Conservation (phyloP, 2,888 invertebrate species). For the Scaptodrosophila latifasciaeformis region DNA sequence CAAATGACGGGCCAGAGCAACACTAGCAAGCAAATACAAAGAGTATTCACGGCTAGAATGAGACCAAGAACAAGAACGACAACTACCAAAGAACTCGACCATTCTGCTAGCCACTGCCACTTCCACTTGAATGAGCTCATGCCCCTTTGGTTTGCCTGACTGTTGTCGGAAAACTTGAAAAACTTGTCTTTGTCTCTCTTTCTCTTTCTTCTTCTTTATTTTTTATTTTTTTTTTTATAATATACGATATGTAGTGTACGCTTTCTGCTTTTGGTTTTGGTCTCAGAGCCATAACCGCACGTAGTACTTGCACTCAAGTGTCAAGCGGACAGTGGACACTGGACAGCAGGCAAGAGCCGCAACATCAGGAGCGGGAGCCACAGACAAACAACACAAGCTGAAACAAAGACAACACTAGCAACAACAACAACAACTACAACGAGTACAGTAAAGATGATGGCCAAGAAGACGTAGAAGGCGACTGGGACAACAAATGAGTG, state of each 20-base stretch:
- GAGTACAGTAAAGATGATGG: no score
- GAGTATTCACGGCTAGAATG: no score
- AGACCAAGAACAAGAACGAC: neutral
- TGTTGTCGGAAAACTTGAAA: slow-evolving; percentile 64
- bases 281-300: slow-evolving; percentile 40
- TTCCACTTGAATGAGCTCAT: slow-evolving; percentile 65
- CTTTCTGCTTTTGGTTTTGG: neutral
- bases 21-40: no score
- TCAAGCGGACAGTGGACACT: slow-evolving; percentile 5
- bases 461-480: slow-evolving; percentile 31
- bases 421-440: slow-evolving; percentile 39
- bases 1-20: slow-evolving; percentile 52
- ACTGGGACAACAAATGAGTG: slow-evolving; percentile 53
- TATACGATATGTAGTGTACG: no score
- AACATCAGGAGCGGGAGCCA: slow-evolving; percentile 32
- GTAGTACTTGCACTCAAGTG: slow-evolving; percentile 44
- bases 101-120: slow-evolving; percentile 38
- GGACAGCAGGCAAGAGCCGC: no score
- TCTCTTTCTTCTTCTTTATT: no score
- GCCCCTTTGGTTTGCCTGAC: slow-evolving; percentile 34
- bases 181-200: slow-evolving; percentile 55
- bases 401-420: no score
- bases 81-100: neutral
- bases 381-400: no score
- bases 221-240: no score